A percentile compares a stretch with the other conserved stretches of the same genome.
phyloP scores from a whole-genome alignment of 2,797 vertebrate genomes.

The Odontamblyopus lacepedii region DNA sequence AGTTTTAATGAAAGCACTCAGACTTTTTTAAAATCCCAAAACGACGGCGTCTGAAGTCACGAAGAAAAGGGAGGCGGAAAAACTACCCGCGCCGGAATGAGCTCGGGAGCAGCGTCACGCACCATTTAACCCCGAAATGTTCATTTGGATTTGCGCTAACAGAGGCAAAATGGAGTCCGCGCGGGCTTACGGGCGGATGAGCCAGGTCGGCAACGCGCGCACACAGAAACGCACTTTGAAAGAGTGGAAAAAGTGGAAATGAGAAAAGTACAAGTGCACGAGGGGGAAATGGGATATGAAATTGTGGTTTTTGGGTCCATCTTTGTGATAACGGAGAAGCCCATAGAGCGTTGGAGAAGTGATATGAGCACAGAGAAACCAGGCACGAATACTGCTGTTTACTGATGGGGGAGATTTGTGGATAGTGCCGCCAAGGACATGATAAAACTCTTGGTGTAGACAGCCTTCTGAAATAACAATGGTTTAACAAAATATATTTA shows the following conservation, averaged over 20 bases:
- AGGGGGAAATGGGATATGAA: constrained; percentile 56
- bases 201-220: constrained; percentile 51
- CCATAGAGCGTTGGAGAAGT: constrained; percentile 40
- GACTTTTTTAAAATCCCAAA: constrained; percentile 9
- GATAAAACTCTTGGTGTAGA: constrained; percentile 22
- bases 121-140: constrained; percentile 71
- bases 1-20: constrained; percentile 23
- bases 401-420: constrained; percentile 25
- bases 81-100: constrained; percentile 26
- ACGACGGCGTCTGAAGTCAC: constrained; percentile 22
- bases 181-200: constrained; percentile 63
- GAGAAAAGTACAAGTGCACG: constrained; percentile 41
- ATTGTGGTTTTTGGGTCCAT: constrained; percentile 46
- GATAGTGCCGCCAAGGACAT: constrained; percentile 23
- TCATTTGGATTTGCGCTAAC: constrained; percentile 58
- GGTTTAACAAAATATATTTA: constrained; percentile 18
- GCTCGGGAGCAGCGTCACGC: constrained; percentile 62
- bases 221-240: constrained; percentile 29
- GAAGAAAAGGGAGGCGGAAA: constrained; percentile 24
- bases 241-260: constrained; percentile 41
- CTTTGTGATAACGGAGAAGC: constrained; percentile 38
- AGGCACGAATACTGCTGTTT: constrained; percentile 25
- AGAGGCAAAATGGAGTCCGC: constrained; percentile 53
- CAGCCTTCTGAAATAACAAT: constrained; percentile 13
- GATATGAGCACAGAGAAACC: constrained; percentile 39